phyloP scores from a whole-genome alignment of 2,888 invertebrate species.

The Enchytraeus crypticus region DNA sequence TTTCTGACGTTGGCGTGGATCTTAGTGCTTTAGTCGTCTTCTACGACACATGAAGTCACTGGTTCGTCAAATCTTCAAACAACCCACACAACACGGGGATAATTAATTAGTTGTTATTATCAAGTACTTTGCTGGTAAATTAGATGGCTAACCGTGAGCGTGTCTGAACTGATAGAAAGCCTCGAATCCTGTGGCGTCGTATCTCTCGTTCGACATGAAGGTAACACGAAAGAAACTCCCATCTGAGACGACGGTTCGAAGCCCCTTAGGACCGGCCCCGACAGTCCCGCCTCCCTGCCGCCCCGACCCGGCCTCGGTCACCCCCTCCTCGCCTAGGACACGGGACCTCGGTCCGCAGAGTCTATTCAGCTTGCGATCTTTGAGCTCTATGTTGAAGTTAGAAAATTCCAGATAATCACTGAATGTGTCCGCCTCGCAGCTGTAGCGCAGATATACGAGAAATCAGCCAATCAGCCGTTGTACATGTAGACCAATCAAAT shows the following conservation, averaged over 20 bases:
- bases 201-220: slow-evolving; percentile 83
- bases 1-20: no score
- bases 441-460: no score
- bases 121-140: no score
- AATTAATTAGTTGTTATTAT: no score
- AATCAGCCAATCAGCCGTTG: no score
- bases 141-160: slow-evolving; percentile 15
- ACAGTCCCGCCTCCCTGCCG: no score
- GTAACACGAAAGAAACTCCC: slow-evolving; percentile 86
- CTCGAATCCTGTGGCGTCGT: slow-evolving; percentile 87
- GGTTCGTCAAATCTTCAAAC: no score
- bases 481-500: background rate
- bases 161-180: slow-evolving; percentile 74
- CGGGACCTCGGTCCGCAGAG: slow-evolving; percentile 62
- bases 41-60: no score
- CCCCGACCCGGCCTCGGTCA: background rate
- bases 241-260: slow-evolving; percentile 59
- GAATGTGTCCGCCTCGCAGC: slow-evolving; percentile 77
- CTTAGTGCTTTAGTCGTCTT: no score
- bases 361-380: slow-evolving; percentile 77
- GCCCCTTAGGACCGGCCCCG: no score
- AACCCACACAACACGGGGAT: no score
- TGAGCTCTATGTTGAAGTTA: slow-evolving; percentile 68
- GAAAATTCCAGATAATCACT: slow-evolving; percentile 95
- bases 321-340: no score